Conservation (phyloP, 2,113 vertebrate species). For the Fukomys damarensis region DNA sequence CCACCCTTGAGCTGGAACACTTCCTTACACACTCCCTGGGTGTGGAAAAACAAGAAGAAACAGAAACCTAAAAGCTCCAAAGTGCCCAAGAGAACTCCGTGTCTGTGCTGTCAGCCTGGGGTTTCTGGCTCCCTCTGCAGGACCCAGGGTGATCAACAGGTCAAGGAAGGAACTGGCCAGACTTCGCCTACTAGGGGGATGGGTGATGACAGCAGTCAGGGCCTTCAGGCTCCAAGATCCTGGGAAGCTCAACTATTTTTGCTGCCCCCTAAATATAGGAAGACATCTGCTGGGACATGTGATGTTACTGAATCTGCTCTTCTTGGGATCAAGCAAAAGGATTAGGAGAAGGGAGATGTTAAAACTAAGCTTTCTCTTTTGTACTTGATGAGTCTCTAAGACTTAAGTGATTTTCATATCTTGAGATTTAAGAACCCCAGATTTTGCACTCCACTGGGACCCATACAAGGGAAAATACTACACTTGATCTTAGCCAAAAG, state of each 20-base stretch:
- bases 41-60: conserved; percentile 66
- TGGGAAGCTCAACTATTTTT: conserved; percentile 70
- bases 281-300: conserved; percentile 67
- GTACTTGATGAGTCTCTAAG: conserved; percentile 44
- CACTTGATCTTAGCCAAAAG: no score
- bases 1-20: conserved; percentile 98
- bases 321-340: conserved; percentile 62
- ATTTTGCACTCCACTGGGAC: not conserved
- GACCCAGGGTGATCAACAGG: not conserved
- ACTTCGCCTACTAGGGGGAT: not conserved
- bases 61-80: not conserved
- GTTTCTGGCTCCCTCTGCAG: not conserved
- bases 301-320: conserved; percentile 62
- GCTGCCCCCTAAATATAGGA: conserved; percentile 76
- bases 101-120: not conserved
- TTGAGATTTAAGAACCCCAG: conserved; percentile 58
- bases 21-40: conserved; percentile 94
- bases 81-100: not conserved
- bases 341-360: conserved; percentile 44
- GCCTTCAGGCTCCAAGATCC: conserved; percentile 35
- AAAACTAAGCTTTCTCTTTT: conserved; percentile 56
- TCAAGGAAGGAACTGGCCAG: conserved; percentile 44
- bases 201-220: conserved; percentile 35
- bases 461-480: not conserved
- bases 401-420: conserved; percentile 51